Evolutionary conservation across 2,797 vertebrate genomes (phyloP), one percentile per base, ranked within the genome.

Genomic region (Acanthornis magna): DNA sequence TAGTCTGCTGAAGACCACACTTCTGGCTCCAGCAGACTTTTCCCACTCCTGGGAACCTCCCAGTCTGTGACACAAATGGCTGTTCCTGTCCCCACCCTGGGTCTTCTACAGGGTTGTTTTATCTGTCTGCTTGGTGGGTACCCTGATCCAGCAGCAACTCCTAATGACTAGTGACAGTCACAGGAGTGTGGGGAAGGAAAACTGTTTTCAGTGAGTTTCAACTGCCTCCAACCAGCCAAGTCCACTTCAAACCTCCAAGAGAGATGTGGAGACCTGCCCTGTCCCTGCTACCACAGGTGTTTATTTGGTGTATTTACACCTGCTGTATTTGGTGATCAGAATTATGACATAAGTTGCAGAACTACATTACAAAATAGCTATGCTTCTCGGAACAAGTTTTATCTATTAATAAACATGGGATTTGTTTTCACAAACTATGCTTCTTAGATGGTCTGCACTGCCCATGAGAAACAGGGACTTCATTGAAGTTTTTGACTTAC

Each of bases 51-150:
- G 16, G 16, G 9, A 30, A 3, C 2, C 16, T 9, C 12, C 5
- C 0, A 0, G 2, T 6, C 10, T 0, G 0, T 21, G 27, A 55
- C 11, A 43, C 12, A 55, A 60, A 20, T 10, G 20, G 3, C 4
- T 53, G 38, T 14, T 53, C 2, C 5, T 54, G 23, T 17, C 13
- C 16, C 16, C 11, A 15, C 6, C 4, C 8, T 2, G 0, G 7
- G 2, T 19, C 16, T 29, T 19, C 16, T 29, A 12, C 34, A 54
- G 15, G 45, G 10, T 5, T 40, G 6, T 4, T 47, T 4, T 53
- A 13, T 30, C 21, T 22, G 25, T 16, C 51, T 40, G 15, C 10
- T 42, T 50, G 8, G 4, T 32, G 8, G 20, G 27, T 1, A 50
- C 3, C 5, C 21, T 1, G 0, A 53, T 20, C 4, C 47, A 23